Evolutionary conservation across 2,888 invertebrate genomes (phyloP), one percentile per base, ranked within the genome.

Genomic region (Clanis bilineata): DNA sequence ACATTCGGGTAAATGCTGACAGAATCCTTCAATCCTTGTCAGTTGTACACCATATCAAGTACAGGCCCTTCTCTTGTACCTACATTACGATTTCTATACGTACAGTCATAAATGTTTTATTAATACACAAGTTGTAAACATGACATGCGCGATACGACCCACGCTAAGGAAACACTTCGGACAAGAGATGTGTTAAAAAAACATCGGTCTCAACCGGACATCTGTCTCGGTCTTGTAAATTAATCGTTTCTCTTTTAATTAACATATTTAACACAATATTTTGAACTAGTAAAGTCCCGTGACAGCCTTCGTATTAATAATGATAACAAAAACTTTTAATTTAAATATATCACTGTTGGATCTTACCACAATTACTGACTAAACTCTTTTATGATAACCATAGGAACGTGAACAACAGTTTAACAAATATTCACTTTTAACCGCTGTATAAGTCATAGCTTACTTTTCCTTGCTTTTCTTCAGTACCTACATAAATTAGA

Each of bases 181-280:
- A 47, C 47, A 28, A n/a, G 47, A 47, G 47, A 47, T 6, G 28
- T 28, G 47, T 47, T 47, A 47, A 47, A 47, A 47, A 28, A 41
- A 28, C 47, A 25, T 47, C 9, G 28, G 15, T 15, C 15, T 28
- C 4, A 22, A n/a, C 28, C 7, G 47, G 15, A n/a, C 25, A 28
- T 47, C 25, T 47, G 47, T 47, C 23, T n/a, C 47, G 7, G 10
- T 25, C 25, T 25, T 28, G 25, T 47, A 23, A 47, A 47, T 47
- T 47, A 47, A 47, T 47, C n/a, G 25, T 25, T 25, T 28, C 25
- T 28, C 9, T 25, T 47, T 45, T 28, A 47, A 47, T 47, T 47
- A 47, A 28, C 47, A 15, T 47, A 47, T 15, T 47, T 28, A 28
- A 15, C 15, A 47, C 28, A 1, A 47, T 45, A 45, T 28, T 41